phyloP scores from a whole-genome alignment of 2,797 vertebrate genomes.

The Dicrostonyx torquatus region DNA sequence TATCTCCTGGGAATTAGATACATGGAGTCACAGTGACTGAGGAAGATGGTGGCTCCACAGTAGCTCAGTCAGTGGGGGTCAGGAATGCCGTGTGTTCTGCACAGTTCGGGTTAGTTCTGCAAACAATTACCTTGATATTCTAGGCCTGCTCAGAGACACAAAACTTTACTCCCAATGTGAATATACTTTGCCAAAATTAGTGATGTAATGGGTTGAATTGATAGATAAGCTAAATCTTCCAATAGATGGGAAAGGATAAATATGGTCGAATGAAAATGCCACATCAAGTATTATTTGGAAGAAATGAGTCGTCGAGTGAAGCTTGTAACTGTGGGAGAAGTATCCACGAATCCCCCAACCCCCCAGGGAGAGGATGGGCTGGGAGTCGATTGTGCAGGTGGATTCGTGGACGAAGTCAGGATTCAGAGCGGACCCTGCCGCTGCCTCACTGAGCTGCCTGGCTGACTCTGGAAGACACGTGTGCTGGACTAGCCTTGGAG shows the following conservation, averaged over 20 bases:
- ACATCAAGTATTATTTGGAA: slow-evolving; percentile 42
- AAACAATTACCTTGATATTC: neutral
- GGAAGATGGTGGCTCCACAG: neutral
- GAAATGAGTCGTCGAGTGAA: slow-evolving; percentile 27
- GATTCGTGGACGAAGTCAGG: neutral
- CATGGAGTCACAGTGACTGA: neutral
- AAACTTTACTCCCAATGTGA: slow-evolving; percentile 1
- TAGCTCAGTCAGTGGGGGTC: neutral
- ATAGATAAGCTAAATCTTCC: neutral
- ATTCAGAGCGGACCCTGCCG: neutral
- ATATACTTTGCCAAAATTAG: slow-evolving; percentile 37
- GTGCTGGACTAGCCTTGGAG: neutral
- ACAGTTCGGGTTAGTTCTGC: slow-evolving; percentile 31
- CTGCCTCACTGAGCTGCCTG: neutral
- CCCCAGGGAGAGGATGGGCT: neutral
- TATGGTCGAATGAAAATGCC: neutral
- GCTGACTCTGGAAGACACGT: neutral
- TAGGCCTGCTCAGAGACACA: slow-evolving; percentile 16
- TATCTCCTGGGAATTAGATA: neutral
- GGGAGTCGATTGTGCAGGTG: neutral
- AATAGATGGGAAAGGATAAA: slow-evolving; percentile 14
- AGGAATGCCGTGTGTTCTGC: neutral
- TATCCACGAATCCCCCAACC: neutral
- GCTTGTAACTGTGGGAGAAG: slow-evolving; percentile 39
- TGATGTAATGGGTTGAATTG: slow-evolving; percentile 41